phyloP scores from a whole-genome alignment of 1,140 invertebrate genomes.

The Drosophila bocqueti region DNA sequence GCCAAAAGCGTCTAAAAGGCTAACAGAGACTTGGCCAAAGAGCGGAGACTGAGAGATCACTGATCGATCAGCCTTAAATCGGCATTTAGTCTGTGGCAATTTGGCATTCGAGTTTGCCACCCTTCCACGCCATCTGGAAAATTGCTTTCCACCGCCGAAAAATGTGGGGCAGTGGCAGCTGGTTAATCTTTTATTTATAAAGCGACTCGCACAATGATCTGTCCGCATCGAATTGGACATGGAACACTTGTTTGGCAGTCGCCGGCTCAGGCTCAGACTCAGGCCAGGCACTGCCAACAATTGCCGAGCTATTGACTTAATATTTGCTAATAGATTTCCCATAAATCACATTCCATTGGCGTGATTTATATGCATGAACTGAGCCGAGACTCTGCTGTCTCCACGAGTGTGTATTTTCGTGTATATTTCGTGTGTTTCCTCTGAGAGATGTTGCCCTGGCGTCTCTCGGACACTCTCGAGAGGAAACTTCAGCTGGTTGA shows the following conservation, averaged over 20 bases:
- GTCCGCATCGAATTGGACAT: constrained; percentile 52
- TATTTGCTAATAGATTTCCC: constrained; percentile 79
- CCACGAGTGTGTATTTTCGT: constrained; percentile 11
- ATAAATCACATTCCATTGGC: constrained; percentile 72
- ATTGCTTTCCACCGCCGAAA: constrained; percentile 31
- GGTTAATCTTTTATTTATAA: constrained; percentile 75
- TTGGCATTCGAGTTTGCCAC: constrained; percentile 59
- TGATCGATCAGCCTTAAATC: constrained; percentile 36
- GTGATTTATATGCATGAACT: constrained; percentile 73
- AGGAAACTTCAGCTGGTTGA: constrained; percentile 27
- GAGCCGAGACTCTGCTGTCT: constrained; percentile 48
- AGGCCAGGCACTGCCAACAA: constrained; percentile 40
- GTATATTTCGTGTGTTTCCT: constrained; percentile 13
- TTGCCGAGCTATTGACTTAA: constrained; percentile 70
- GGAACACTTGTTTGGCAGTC: constrained; percentile 43
- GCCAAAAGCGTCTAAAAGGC: constrained; percentile 41
- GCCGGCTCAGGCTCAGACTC: background rate
- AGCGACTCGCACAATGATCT: constrained; percentile 24
- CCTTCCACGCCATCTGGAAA: constrained; percentile 55
- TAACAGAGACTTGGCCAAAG: constrained; percentile 13
- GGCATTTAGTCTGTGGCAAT: constrained; percentile 42
- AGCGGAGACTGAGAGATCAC: background rate
- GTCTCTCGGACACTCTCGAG: constrained; percentile 26
- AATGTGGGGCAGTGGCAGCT: constrained; percentile 56
- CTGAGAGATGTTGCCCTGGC: constrained; percentile 19